These are phyloP conservation scores for Bombyx mandarina DNA, from an alignment of 1,140 invertebrate species.

Conservation along the genomic window DNA sequence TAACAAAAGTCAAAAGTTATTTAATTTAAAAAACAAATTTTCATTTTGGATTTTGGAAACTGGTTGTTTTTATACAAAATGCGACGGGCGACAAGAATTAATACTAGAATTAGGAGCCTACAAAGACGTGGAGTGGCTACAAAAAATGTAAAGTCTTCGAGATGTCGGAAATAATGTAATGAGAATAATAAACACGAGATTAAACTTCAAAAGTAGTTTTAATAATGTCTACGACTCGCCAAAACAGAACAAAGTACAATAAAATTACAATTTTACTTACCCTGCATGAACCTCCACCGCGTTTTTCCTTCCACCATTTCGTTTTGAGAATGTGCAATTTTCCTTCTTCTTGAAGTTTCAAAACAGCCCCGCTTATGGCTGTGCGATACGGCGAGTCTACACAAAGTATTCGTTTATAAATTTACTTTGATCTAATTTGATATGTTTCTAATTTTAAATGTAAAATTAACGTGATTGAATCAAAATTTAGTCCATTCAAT, in stretches of 20 bases:
- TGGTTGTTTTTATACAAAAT: no score
- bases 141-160: no score
- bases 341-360: conserved; percentile 94
- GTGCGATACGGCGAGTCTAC: conserved; percentile 89
- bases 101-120: no score
- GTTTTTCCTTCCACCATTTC: conserved; percentile 96
- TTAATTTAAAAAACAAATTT: no score
- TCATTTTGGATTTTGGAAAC: no score
- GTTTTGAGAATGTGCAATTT: conserved; percentile 93
- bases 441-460: background rate
- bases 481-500: background rate
- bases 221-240: no score
- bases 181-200: no score
- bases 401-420: conserved; percentile 22
- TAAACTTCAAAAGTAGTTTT: background rate
- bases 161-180: no score
- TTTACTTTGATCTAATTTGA: background rate
- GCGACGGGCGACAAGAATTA: no score
- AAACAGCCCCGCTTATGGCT: conserved; percentile 88
- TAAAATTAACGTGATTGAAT: background rate
- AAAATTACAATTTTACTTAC: conserved; percentile 66
- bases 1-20: no score
- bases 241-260: background rate
- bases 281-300: conserved; percentile 85
- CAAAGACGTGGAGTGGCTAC: no score